Evolutionary conservation across 2,797 vertebrate genomes (phyloP).

Genomic region (Coluber constrictor): DNA sequence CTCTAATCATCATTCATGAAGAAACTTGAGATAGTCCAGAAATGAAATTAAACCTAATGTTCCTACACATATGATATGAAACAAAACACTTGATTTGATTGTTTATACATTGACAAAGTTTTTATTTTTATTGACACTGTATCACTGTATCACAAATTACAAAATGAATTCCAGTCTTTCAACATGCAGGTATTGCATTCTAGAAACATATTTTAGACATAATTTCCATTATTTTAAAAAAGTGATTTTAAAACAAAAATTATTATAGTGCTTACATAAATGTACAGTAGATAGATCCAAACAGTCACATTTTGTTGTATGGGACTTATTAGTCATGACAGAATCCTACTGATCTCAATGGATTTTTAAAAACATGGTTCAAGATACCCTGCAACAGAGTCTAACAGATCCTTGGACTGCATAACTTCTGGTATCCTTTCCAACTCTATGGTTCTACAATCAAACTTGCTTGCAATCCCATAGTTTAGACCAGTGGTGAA

Average conservation of each 20-base stretch:
- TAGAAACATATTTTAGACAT: not conserved
- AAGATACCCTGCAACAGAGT: not conserved
- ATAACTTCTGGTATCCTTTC: not conserved
- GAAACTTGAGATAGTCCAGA: not conserved
- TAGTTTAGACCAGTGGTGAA: not conserved
- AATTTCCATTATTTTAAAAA: not conserved
- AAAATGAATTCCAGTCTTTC: not conserved
- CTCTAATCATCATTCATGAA: not conserved
- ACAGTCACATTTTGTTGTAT: not conserved
- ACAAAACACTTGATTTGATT: not conserved
- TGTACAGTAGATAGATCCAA: not conserved
- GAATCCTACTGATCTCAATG: not conserved
- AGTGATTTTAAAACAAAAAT: not conserved
- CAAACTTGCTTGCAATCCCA: not conserved
- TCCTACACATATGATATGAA: not conserved
- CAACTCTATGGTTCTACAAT: not conserved
- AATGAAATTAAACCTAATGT: not conserved
- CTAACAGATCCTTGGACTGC: not conserved
- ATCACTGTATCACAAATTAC: not conserved
- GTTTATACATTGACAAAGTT: not conserved
- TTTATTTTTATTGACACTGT: constrained; percentile 4
- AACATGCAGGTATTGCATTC: not conserved
- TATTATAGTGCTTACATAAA: not conserved
- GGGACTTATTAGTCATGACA: not conserved
- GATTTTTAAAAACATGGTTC: not conserved